A percentile compares a stretch with the other conserved stretches of the same genome.
These are phyloP conservation scores for Epistrophella euchroma DNA, from an alignment of 2,888 invertebrate species.

Conservation along the genomic window DNA sequence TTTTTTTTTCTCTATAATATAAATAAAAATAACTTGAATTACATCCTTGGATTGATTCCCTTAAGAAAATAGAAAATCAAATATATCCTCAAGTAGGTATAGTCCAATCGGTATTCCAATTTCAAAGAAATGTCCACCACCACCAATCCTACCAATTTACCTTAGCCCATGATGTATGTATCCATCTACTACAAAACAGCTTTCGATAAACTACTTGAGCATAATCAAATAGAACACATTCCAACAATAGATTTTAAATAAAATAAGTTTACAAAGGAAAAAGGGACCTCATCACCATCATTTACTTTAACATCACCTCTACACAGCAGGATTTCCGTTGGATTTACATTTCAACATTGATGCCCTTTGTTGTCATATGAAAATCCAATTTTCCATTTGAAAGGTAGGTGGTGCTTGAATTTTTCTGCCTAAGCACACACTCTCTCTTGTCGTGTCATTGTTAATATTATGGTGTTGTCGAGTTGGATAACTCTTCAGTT, in stretches of 20 bases:
- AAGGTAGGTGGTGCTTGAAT: constrained; percentile 66
- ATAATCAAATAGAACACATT: constrained; percentile 30
- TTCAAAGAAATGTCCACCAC: not conserved
- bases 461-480: constrained; percentile 7
- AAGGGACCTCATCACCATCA: not conserved
- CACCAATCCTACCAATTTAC: not conserved
- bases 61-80: constrained; percentile 16
- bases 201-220: constrained; percentile 14
- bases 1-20: not conserved
- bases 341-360: constrained; percentile 45
- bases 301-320: not conserved
- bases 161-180: not conserved
- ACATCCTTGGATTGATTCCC: not conserved
- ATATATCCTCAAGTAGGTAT: constrained; percentile 28
- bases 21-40: not conserved
- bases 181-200: not conserved
- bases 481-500: constrained; percentile 54
- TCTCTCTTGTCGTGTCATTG: constrained; percentile 4
- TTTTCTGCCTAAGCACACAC: constrained; percentile 67
- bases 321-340: constrained; percentile 13
- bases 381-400: constrained; percentile 73
- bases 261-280: constrained; percentile 11
- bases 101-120: constrained; percentile 15
- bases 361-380: constrained; percentile 57
- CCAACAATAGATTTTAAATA: constrained; percentile 21